Percentiles rank a stretch among this genome's conserved stretches.
Evolutionary conservation across 2,113 vertebrate genomes (phyloP).

Genomic region (Cranoglanis bouderius): DNA sequence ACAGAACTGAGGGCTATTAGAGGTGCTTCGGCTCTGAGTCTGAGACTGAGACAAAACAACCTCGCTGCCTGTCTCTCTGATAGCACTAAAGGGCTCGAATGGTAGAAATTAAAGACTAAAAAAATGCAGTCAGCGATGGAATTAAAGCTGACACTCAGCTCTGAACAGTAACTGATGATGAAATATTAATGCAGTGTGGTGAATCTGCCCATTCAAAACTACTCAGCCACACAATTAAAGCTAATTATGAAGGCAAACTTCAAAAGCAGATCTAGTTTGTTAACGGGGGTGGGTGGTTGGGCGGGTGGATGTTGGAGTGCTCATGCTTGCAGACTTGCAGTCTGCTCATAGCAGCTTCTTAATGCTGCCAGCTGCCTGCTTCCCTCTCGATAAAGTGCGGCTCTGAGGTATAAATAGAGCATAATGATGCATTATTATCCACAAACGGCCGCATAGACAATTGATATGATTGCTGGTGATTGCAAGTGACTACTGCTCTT

Average conservation of each 20-base stretch:
- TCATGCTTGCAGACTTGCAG: conserved; percentile 29
- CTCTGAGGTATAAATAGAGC: conserved; percentile 50
- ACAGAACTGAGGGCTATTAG: conserved; percentile 48
- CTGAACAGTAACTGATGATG: conserved; percentile 50
- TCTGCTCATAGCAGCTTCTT: conserved; percentile 39
- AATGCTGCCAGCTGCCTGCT: conserved; percentile 45
- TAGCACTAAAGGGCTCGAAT: conserved; percentile 22
- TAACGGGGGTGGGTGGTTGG: not conserved
- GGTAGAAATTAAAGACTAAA: conserved; percentile 28
- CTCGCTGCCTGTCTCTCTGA: conserved; percentile 14
- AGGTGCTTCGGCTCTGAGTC: conserved; percentile 18
- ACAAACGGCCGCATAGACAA: conserved; percentile 46
- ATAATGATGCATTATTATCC: conserved; percentile 55
- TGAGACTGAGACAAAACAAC: conserved; percentile 6
- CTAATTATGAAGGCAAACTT: conserved; percentile 62
- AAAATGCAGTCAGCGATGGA: not conserved
- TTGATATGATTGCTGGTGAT: conserved; percentile 58
- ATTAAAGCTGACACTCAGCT: conserved; percentile 15
- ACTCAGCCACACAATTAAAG: conserved; percentile 55
- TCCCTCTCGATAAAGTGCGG: conserved; percentile 18
- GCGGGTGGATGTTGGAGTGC: conserved; percentile 11
- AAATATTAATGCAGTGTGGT: conserved; percentile 50
- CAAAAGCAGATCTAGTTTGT: conserved; percentile 43
- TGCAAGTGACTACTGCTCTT: conserved; percentile 46
- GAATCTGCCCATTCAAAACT: conserved; percentile 42